phyloP scores from a whole-genome alignment of 2,113 vertebrate genomes.

The Crotalus viridis region DNA sequence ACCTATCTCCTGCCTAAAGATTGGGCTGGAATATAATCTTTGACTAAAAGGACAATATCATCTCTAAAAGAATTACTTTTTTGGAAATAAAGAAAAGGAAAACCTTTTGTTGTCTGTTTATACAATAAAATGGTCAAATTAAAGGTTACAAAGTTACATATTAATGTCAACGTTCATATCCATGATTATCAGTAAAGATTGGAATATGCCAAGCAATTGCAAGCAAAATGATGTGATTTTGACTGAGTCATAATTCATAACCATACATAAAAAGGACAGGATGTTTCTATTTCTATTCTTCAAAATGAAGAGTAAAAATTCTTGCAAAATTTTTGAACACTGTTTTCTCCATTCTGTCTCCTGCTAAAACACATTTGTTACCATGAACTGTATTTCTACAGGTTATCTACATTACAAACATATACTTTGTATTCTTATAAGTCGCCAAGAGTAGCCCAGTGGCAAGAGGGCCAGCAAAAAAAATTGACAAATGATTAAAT shows the following conservation, averaged over 20 bases:
- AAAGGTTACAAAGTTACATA: not conserved
- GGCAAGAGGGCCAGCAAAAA: too few relatives aligned
- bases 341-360: too few relatives aligned
- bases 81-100: not conserved
- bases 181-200: not conserved
- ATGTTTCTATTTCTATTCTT: not conserved
- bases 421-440: slow-evolving; percentile 15
- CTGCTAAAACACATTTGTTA: not conserved
- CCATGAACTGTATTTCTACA: not conserved
- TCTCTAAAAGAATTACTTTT: not conserved
- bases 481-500: too few relatives aligned
- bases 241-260: not conserved
- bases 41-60: not conserved
- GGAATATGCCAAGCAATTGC: not conserved
- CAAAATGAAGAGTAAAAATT: not conserved
- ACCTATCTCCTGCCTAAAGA: not conserved
- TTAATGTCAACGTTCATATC: not conserved
- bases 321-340: not conserved
- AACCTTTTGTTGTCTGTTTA: not conserved
- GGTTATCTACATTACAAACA: slow-evolving; percentile 1
- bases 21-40: not conserved
- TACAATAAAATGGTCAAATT: not conserved
- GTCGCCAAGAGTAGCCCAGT: too few relatives aligned
- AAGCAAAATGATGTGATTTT: not conserved
- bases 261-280: slow-evolving; percentile 10